phyloP scores from a whole-genome alignment of 2,113 vertebrate species.

The Triplophysa dalaica region DNA sequence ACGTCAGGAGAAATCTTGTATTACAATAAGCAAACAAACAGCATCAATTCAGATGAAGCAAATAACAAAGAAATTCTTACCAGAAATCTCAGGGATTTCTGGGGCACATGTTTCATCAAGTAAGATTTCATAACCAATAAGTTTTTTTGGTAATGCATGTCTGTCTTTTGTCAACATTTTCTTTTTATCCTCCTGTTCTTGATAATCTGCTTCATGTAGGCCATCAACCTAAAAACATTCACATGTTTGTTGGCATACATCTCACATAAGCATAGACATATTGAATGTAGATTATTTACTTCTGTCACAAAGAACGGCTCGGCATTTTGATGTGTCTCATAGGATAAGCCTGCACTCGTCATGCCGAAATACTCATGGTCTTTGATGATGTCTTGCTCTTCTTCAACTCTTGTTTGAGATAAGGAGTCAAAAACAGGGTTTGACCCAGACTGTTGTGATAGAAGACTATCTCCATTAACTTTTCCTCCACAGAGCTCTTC shows the following conservation, averaged over 20 bases:
- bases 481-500: not conserved
- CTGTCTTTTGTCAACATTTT: conserved; percentile 38
- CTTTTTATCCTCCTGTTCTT: conserved; percentile 44
- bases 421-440: conserved; percentile 52
- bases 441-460: not conserved
- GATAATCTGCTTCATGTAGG: conserved; percentile 37
- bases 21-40: conserved; percentile 20
- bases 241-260: not conserved
- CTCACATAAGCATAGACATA: conserved; percentile 6
- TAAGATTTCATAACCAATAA: conserved; percentile 68
- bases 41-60: conserved; percentile 5
- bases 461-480: conserved; percentile 6
- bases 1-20: not conserved
- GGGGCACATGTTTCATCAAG: conserved; percentile 63
- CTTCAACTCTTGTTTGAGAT: conserved; percentile 51
- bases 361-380: not conserved
- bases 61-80: conserved; percentile 62
- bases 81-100: conserved; percentile 65
- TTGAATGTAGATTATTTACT: conserved; percentile 62
- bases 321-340: conserved; percentile 38
- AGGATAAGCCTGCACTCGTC: conserved; percentile 7
- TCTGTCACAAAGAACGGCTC: conserved; percentile 82
- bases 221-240: conserved; percentile 55
- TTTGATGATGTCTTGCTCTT: not conserved
- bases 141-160: conserved; percentile 54